A percentile compares a stretch with the other conserved stretches of the same genome.
phyloP scores from a whole-genome alignment of 1,140 invertebrate genomes.

The Ganaspis sp. region DNA sequence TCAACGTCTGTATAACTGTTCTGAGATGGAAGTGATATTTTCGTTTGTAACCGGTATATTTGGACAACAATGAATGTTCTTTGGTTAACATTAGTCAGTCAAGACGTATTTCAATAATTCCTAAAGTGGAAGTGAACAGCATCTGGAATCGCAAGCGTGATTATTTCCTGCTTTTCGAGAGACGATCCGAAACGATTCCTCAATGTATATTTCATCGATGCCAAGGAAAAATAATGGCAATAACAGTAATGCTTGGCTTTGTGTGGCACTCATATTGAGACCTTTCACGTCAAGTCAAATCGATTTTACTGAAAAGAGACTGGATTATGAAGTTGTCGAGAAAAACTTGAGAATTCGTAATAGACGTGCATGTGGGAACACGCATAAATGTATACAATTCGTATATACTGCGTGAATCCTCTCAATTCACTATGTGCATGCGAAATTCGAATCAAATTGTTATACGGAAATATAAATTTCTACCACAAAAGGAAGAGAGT shows the following conservation, averaged over 20 bases:
- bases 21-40: too few relatives aligned
- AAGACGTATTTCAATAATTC: slow-evolving; percentile 13
- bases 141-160: slow-evolving; percentile 11
- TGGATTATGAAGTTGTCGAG: slow-evolving; percentile 26
- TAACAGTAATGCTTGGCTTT: slow-evolving; percentile 25
- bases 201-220: slow-evolving; percentile 23
- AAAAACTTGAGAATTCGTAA: slow-evolving; percentile 25
- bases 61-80: not conserved
- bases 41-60: not conserved
- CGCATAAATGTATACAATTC: slow-evolving; percentile 19
- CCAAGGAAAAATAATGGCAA: slow-evolving; percentile 1
- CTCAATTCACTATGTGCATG: not conserved
- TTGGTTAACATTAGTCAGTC: slow-evolving; percentile 14
- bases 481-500: not conserved
- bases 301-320: slow-evolving; percentile 10
- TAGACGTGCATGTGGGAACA: slow-evolving; percentile 15
- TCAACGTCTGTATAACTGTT: too few relatives aligned
- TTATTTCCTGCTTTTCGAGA: not conserved
- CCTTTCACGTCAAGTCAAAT: slow-evolving; percentile 19
- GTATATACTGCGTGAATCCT: not conserved
- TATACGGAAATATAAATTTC: not conserved
- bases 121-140: slow-evolving; percentile 12
- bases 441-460: slow-evolving; percentile 10
- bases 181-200: slow-evolving; percentile 6
- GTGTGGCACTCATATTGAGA: slow-evolving; percentile 30